These are phyloP conservation scores for Magallana angulata DNA, from an alignment of 1,140 invertebrate genomes.

Conservation along the genomic window DNA sequence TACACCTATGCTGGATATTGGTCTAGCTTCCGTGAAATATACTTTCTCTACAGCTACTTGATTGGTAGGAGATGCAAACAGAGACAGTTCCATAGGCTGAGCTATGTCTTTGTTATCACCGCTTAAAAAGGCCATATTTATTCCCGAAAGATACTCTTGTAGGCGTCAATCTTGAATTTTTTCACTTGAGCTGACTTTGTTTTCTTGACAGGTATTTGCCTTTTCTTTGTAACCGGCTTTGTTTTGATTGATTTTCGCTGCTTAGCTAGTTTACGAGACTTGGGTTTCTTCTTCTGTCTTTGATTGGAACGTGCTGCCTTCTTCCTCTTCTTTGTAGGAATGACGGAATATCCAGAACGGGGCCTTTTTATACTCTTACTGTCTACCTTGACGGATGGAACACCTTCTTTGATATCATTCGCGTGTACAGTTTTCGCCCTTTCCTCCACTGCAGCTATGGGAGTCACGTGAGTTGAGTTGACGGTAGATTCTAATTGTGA, in stretches of 20 bases:
- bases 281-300: slow-evolving; percentile 12
- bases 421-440: slow-evolving; percentile 42
- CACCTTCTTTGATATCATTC: not conserved
- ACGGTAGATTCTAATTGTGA: not conserved
- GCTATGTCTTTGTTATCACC: slow-evolving; percentile 53
- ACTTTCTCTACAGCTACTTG: slow-evolving; percentile 44
- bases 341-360: slow-evolving; percentile 22
- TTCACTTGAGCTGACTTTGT: slow-evolving; percentile 1
- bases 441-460: slow-evolving; percentile 47
- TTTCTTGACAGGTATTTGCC: not conserved
- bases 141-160: slow-evolving; percentile 21
- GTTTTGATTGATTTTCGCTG: slow-evolving; percentile 12
- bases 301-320: not conserved
- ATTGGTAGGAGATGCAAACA: not conserved
- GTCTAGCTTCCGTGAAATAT: slow-evolving; percentile 47
- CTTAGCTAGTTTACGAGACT: not conserved
- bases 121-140: slow-evolving; percentile 50
- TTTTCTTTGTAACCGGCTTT: slow-evolving; percentile 2
- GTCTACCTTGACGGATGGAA: slow-evolving; percentile 10
- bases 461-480: slow-evolving; percentile 27
- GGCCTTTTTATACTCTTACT: slow-evolving; percentile 16
- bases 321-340: slow-evolving; percentile 31
- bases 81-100: slow-evolving; percentile 1
- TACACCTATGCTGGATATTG: slow-evolving; percentile 35
- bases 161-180: slow-evolving; percentile 24